Evolutionary conservation across 2,888 invertebrate species (phyloP), one percentile per base, ranked within the genome.

Genomic region (Euplexia lucipara): DNA sequence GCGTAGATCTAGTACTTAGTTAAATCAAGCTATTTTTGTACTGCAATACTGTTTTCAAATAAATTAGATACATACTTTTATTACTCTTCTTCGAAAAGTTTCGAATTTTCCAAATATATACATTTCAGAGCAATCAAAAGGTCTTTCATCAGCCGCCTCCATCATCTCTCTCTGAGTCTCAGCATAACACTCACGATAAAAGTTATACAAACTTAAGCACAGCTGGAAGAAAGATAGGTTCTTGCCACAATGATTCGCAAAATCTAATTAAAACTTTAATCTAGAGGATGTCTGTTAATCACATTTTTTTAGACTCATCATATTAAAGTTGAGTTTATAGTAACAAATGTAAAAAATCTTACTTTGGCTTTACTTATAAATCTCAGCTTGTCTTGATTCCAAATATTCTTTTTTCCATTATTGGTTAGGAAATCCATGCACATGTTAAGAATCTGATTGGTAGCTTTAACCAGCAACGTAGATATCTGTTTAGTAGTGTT

Each of bases 101-200:
- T 98, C 97, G 85, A 98, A 97, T 91, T 98, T 98, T 26, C 98
- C 98, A 88, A 99, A 98, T 76, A 98, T 97, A 86, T 97, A 98
- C 96, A 98, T 98, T 88, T 98, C 97, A 0, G 98, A 98, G 83
- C 98, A 97, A 84, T 98, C 97, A 89, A 98, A 98, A 0, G 97
- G 96, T 60, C 96, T 96, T 85, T 98, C 98, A 54, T 97, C 96
- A 0, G 96, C 95, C 54, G 96, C 96, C 73, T 96, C 96, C 78
- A 95, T 96, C 95, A 98, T 97, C 86, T 97, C 97, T 71, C 96
- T 95, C 81, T 97, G 97, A 16, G 97, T 97, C 76, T 95, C 95
- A 42, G 88, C 88, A 70, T 96, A 96, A 69, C 95, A 95, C 58
- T 92, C 91, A 20, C 95, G 92, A 67, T 95, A 95, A 74, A 95